phyloP scores from a whole-genome alignment of 2,113 vertebrate species.

The Ictidomys tridecemlineatus region DNA sequence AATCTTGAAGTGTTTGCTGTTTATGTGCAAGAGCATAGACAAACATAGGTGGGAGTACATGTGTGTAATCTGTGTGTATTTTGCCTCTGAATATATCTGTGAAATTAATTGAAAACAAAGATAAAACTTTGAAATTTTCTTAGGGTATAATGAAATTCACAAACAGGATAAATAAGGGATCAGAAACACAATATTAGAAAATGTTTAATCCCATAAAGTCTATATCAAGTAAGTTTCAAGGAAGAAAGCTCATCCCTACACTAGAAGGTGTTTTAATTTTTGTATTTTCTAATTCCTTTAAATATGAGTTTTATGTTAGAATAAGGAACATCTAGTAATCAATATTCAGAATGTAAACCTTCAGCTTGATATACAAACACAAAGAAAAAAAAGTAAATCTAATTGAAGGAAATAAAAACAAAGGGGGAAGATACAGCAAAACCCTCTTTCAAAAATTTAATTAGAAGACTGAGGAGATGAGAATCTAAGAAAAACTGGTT shows the following conservation, averaged over 20 bases:
- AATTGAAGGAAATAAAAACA: neutral
- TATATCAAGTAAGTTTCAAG: neutral
- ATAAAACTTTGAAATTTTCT: neutral
- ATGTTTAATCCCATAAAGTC: neutral
- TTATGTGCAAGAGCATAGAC: neutral
- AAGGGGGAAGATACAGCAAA: neutral
- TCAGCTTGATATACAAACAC: neutral
- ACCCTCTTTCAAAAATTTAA: neutral
- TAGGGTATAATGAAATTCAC: neutral
- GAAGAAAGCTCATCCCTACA: neutral
- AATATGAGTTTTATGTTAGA: neutral
- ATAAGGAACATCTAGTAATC: neutral
- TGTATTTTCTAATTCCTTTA: neutral
- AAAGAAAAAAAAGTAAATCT: neutral
- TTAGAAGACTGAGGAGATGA: neutral
- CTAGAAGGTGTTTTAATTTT: slow-evolving; percentile 24
- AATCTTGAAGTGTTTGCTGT: neutral
- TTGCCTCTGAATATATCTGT: neutral
- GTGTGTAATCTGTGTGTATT: neutral
- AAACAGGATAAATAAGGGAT: neutral
- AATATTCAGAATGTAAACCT: neutral
- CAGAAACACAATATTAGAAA: neutral
- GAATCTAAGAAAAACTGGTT: neutral
- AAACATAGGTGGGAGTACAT: neutral
- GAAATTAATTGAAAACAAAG: neutral